These are phyloP conservation scores for Haliclystus octoradiatus DNA, from an alignment of 30 jellyfish, hydroid and myxozoan species.

Conservation along the genomic window DNA sequence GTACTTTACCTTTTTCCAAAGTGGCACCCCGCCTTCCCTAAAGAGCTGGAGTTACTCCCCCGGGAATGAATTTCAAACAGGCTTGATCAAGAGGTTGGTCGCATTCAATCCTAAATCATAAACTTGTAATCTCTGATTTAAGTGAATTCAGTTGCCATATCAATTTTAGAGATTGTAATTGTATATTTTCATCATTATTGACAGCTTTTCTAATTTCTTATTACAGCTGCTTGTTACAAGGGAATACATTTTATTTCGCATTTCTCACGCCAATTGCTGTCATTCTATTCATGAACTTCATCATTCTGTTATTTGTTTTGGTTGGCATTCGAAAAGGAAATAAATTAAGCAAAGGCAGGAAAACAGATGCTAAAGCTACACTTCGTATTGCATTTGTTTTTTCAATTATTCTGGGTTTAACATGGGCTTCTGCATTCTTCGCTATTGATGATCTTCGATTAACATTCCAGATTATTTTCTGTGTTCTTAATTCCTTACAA, in stretches of 20 bases:
- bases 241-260: slow-evolving; percentile 10
- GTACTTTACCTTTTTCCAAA: too few relatives aligned
- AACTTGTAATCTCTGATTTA: too few relatives aligned
- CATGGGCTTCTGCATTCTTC: slow-evolving; percentile 21
- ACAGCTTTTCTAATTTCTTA: background rate
- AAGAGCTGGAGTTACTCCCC: too few relatives aligned
- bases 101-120: too few relatives aligned
- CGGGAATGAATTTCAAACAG: too few relatives aligned
- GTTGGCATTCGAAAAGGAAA: slow-evolving; percentile 4
- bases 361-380: background rate
- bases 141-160: too few relatives aligned
- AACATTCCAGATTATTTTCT: slow-evolving; percentile 23
- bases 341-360: slow-evolving; percentile 1
- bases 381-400: slow-evolving; percentile 23
- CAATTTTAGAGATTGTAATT: too few relatives aligned
- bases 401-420: slow-evolving; percentile 17
- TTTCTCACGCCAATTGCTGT: slow-evolving; percentile 8
- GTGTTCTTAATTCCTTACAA: slow-evolving; percentile 24
- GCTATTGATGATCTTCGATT: slow-evolving; percentile 14
- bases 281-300: background rate
- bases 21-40: too few relatives aligned
- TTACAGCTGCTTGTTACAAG: slow-evolving; percentile 18
- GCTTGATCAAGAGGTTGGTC: too few relatives aligned
- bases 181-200: too few relatives aligned
- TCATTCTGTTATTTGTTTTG: slow-evolving; percentile 3